phyloP scores from a whole-genome alignment of 2,113 vertebrate species.

The Sceloporus tristichus region DNA sequence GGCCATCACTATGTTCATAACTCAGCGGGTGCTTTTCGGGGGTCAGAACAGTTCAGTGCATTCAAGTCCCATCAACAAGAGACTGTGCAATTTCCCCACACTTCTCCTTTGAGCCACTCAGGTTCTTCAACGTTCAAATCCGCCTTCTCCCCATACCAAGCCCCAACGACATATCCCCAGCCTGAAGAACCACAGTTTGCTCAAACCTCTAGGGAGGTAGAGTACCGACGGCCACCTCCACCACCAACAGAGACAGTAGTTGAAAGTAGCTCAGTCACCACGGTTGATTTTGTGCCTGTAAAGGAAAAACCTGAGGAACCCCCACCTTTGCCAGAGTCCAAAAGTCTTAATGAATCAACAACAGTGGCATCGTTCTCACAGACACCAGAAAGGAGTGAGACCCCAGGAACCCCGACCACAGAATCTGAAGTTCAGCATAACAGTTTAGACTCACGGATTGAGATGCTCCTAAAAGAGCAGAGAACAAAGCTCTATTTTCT shows the following conservation, averaged over 20 bases:
- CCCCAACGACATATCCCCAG: slow-evolving; percentile 84
- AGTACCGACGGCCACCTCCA: slow-evolving; percentile 84
- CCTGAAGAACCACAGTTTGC: slow-evolving; percentile 82
- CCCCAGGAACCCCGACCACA: slow-evolving; percentile 87
- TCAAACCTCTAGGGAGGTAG: slow-evolving; percentile 82
- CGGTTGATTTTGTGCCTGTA: slow-evolving; percentile 78
- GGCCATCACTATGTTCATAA: slow-evolving; percentile 90
- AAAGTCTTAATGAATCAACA: slow-evolving; percentile 79
- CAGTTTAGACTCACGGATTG: slow-evolving; percentile 97
- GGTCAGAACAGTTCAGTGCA: slow-evolving; percentile 79
- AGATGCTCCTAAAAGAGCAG: slow-evolving; percentile 98
- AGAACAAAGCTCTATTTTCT: slow-evolving; percentile 95
- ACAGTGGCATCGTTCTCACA: slow-evolving; percentile 80
- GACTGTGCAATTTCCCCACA: slow-evolving; percentile 81
- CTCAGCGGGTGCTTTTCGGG: slow-evolving; percentile 74
- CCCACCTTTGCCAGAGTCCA: slow-evolving; percentile 86
- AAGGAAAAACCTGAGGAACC: slow-evolving; percentile 88
- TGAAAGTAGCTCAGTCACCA: slow-evolving; percentile 63
- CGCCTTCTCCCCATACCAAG: slow-evolving; percentile 90
- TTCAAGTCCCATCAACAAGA: slow-evolving; percentile 87
- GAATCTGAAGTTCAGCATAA: slow-evolving; percentile 89
- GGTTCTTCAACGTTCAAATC: slow-evolving; percentile 86
- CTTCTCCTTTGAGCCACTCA: slow-evolving; percentile 81
- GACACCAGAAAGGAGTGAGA: slow-evolving; percentile 89
- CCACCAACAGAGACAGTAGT: slow-evolving; percentile 71